Evolutionary conservation across 2,888 invertebrate species (phyloP).

Genomic region (Phragmatobia fuliginosa): DNA sequence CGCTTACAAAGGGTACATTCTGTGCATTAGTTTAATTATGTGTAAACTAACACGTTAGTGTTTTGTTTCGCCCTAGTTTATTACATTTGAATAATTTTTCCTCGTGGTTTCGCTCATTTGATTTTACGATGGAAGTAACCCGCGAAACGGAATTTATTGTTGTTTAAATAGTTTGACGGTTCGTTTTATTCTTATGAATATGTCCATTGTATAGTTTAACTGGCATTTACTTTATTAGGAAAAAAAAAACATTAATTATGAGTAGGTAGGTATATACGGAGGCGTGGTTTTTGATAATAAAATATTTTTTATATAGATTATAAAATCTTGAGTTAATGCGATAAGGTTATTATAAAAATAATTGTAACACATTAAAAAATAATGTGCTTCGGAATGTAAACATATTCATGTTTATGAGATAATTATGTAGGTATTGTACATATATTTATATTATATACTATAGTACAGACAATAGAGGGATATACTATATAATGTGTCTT

Average conservation of each 20-base stretch:
- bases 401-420: not conserved
- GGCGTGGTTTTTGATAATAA: not conserved
- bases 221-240: not conserved
- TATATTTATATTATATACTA: not conserved
- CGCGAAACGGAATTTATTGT: slow-evolving; percentile 1
- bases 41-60: slow-evolving; percentile 70
- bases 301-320: not conserved
- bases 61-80: slow-evolving; percentile 60
- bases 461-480: not conserved
- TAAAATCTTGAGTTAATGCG: not conserved
- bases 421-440: not conserved
- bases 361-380: not conserved
- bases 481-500: not conserved
- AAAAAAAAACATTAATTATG: not conserved
- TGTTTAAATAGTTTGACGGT: not conserved
- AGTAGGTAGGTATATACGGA: not conserved
- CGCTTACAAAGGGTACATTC: slow-evolving; percentile 53
- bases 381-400: not conserved
- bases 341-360: not conserved
- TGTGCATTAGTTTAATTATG: slow-evolving; percentile 69
- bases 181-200: not conserved
- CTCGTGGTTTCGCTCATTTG: slow-evolving; percentile 34
- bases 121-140: slow-evolving; percentile 22
- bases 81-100: slow-evolving; percentile 58
- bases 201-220: not conserved